A percentile compares a stretch with the other conserved stretches of the same genome.
Evolutionary conservation across 1,140 invertebrate genomes (phyloP).

Genomic region (Diprion similis): DNA sequence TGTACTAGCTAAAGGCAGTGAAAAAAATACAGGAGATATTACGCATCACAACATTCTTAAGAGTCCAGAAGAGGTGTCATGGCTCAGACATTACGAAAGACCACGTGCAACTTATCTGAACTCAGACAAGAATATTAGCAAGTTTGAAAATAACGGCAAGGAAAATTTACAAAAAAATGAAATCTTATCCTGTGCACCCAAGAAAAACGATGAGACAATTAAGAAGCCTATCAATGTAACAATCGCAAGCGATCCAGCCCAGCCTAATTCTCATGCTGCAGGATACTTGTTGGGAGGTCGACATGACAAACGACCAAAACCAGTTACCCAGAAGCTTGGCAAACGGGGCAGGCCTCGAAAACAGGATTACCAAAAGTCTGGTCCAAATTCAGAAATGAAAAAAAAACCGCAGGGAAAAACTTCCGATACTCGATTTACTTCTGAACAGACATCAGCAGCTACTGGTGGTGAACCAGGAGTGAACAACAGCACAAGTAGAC

Average conservation of each 20-base stretch:
- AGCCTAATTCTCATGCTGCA: background rate
- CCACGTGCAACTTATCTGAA: background rate
- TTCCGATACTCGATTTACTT: no score
- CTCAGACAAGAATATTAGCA: background rate
- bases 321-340: background rate
- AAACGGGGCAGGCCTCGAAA: background rate
- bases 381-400: background rate
- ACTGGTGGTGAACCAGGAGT: no score
- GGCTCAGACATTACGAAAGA: conserved; percentile 1
- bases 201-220: no score
- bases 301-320: no score
- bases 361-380: background rate
- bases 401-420: background rate
- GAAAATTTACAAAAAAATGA: background rate
- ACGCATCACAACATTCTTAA: no score
- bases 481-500: background rate
- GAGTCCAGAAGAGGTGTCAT: background rate
- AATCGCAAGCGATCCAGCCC: background rate
- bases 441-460: no score
- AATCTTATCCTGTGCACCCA: no score
- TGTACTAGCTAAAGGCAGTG: no score
- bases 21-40: no score
- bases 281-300: no score
- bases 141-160: background rate
- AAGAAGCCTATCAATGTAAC: no score